phyloP scores from a whole-genome alignment of 2,797 vertebrate genomes.

The Chromis chromis region DNA sequence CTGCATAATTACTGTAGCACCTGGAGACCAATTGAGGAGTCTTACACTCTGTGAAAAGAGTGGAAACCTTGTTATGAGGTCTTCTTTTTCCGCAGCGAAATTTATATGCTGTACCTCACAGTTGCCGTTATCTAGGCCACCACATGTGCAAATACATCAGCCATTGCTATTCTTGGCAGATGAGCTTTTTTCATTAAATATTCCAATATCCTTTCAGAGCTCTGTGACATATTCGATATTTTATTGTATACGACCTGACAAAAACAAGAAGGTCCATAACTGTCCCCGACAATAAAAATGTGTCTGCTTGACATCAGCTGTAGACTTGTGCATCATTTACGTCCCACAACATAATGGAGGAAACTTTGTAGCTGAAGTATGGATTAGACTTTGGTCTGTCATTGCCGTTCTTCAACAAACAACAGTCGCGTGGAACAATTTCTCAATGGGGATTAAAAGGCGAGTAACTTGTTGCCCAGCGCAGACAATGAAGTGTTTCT shows the following conservation, averaged over 20 bases:
- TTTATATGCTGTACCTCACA: background rate
- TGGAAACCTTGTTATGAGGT: background rate
- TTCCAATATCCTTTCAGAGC: conserved; percentile 7
- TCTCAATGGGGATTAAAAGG: conserved; percentile 8
- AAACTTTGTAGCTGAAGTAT: background rate
- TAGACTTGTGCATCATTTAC: conserved; percentile 1
- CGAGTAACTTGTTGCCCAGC: conserved; percentile 23
- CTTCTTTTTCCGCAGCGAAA: background rate
- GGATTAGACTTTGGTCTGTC: background rate
- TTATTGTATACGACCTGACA: conserved; percentile 12
- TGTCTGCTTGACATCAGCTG: conserved; percentile 1
- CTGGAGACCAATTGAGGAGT: background rate
- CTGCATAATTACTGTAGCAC: background rate
- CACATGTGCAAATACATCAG: conserved; percentile 25
- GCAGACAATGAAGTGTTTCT: conserved; percentile 18
- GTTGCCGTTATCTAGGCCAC: conserved; percentile 27
- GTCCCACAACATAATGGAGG: background rate
- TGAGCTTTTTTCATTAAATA: conserved; percentile 22
- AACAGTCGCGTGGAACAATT: conserved; percentile 9
- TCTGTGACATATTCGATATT: conserved; percentile 13
- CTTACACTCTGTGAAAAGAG: background rate
- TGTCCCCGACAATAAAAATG: background rate
- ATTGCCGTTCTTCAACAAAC: background rate
- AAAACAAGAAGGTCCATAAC: conserved; percentile 19
- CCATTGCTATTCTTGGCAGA: conserved; percentile 1